Evolutionary conservation across 2,113 vertebrate genomes (phyloP).

Genomic region (Perca schrenkii): DNA sequence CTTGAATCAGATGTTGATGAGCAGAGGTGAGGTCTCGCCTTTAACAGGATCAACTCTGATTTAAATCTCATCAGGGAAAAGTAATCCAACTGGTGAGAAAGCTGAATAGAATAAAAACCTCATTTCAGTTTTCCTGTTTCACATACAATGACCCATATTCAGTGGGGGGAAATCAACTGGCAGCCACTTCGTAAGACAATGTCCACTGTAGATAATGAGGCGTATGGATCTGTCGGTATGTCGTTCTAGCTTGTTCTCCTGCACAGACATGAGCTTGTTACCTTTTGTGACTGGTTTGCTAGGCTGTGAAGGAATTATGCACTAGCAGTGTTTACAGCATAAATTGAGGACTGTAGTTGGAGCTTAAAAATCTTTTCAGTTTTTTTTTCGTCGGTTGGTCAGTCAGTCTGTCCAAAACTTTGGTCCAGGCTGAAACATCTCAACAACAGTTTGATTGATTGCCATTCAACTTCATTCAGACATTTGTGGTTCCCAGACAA

Average conservation of each 20-base stretch:
- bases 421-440: no score
- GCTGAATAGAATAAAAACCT: constrained; percentile 9
- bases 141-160: constrained; percentile 23
- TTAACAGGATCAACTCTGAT: constrained; percentile 25
- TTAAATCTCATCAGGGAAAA: background rate
- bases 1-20: background rate
- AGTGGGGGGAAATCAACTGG: background rate
- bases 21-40: constrained; percentile 13
- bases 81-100: background rate
- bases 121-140: background rate
- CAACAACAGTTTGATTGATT: background rate
- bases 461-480: background rate
- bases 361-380: background rate
- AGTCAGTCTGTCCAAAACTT: background rate
- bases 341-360: no score
- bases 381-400: background rate
- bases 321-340: background rate
- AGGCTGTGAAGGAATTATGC: no score
- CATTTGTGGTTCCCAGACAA: background rate
- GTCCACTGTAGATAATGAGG: background rate
- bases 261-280: background rate
- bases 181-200: background rate
- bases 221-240: background rate
- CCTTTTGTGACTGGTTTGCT: background rate
- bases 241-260: background rate